Base-by-base conservation (phyloP, 2,113 vertebrate genomes). In the Diphyllodes magnificus region DNA sequence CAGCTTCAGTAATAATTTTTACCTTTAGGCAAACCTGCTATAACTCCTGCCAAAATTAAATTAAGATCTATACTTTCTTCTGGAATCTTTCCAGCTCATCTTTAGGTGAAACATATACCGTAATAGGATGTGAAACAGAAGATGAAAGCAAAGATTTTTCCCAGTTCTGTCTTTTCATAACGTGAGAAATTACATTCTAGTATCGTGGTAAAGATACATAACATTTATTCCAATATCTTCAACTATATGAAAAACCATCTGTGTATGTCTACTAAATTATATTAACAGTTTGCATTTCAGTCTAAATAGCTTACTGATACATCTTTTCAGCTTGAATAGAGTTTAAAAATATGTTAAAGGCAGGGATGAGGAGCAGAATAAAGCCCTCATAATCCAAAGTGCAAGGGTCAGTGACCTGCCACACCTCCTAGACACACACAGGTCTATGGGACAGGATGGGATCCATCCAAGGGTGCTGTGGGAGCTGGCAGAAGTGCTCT, bases 41-140 rank as follows among this genome's bases (percentile, higher is more conserved):
- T 71, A 94, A 82, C 50, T 86, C 80, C 73, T 85, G 44, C 59
- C 75, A 95, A 83, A 96, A 95, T 93, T 86, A 92, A 95, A 93
- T 86, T 73, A 93, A 90, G 49, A 56, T 47, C 28, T 78, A 17
- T 50, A 37, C 84, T 94, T 88, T 63, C 22, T 87, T 95, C 68
- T 94, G 88, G 85, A 90, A 73, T 78, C 21, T 82, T 96, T 94
- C 92, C 79, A 95, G 23, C 77, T 93, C 82, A 68, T 93, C 82
- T 88, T 88, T 82, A 78, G 37, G 35, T 93, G 84, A 88, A 95
- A 69, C 30, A 65, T 50, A 56, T 33, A 69, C 54, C 0, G 0
- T 70, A 82, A 81, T 33, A 88, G 44, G 42, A 68, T 24, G 28
- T 71, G 87, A 95, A 86, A 68, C 68, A 86, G 71, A 79, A 80